Percentiles rank a stretch among this genome's conserved stretches.
phyloP scores from a whole-genome alignment of 2,888 invertebrate species.

The Drosophila seclusa region DNA sequence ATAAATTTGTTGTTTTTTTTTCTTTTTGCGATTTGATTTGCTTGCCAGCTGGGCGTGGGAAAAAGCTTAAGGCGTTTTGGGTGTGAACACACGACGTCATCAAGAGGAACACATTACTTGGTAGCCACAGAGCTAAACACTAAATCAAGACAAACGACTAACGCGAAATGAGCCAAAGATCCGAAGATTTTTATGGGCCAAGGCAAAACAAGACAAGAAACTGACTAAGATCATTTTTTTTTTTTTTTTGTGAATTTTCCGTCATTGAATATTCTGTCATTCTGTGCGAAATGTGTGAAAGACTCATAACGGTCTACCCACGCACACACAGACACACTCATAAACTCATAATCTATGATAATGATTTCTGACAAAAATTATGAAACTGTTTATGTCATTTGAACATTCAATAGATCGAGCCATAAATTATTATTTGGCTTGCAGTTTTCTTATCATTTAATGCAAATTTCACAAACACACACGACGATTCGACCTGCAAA shows the following conservation, averaged over 20 bases:
- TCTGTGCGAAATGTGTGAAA: conserved; percentile 33
- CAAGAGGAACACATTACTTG: conserved; percentile 28
- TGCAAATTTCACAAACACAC: conserved; percentile 38
- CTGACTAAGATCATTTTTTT: conserved; percentile 35
- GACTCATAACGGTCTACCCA: conserved; percentile 13
- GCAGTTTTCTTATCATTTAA: conserved; percentile 55
- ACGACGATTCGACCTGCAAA: conserved; percentile 9
- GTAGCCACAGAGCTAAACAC: conserved; percentile 10
- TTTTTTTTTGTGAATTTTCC: conserved; percentile 35
- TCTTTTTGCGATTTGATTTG: conserved; percentile 51
- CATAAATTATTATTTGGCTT: conserved; percentile 51
- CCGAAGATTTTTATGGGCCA: conserved; percentile 48
- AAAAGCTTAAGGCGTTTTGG: conserved; percentile 72
- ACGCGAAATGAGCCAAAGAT: conserved; percentile 51
- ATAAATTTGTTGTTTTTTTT: conserved; percentile 22
- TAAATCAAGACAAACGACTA: conserved; percentile 17
- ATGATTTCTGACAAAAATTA: conserved; percentile 7
- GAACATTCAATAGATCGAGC: conserved; percentile 21
- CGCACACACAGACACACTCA: background rate
- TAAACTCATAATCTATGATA: conserved; percentile 3
- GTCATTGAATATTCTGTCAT: conserved; percentile 53
- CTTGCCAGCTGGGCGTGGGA: conserved; percentile 72
- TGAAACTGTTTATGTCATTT: conserved; percentile 17
- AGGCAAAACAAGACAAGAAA: conserved; percentile 28
- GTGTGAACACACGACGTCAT: conserved; percentile 56